phyloP scores from a whole-genome alignment of 2,888 invertebrate genomes.

The Plebejus anna region DNA sequence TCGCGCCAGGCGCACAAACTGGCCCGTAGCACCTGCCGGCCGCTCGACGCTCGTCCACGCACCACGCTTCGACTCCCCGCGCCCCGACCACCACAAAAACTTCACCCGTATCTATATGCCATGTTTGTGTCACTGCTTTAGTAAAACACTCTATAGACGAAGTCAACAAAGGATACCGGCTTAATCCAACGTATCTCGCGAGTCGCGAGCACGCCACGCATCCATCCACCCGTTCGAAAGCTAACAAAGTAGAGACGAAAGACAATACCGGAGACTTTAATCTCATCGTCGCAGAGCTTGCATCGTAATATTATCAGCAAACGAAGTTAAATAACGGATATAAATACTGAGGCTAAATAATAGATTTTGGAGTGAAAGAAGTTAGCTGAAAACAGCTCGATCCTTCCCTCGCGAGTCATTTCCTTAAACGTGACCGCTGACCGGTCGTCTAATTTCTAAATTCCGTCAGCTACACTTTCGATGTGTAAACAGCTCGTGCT shows the following conservation, averaged over 20 bases:
- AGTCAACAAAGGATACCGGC: background rate
- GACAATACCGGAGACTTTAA: background rate
- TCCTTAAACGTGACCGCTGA: background rate
- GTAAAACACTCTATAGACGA: background rate
- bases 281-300: background rate
- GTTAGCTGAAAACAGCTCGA: background rate
- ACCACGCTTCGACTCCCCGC: conserved; percentile 11
- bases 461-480: background rate
- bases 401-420: background rate
- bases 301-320: background rate
- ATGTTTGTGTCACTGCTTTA: conserved; percentile 12
- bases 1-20: background rate
- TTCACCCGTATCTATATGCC: conserved; percentile 16
- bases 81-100: conserved; percentile 16
- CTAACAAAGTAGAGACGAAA: background rate
- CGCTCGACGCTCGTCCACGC: background rate
- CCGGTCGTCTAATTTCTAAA: background rate
- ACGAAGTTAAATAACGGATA: background rate
- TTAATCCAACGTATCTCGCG: background rate
- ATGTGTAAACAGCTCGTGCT: background rate
- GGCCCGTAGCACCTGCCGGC: conserved; percentile 3
- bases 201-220: background rate
- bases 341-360: too few relatives aligned
- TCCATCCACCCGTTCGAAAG: background rate
- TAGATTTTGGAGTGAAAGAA: too few relatives aligned